A percentile compares a stretch with the other conserved stretches of the same genome.
Evolutionary conservation across 2,888 invertebrate species (phyloP).

Genomic region (Spilarctia lutea): DNA sequence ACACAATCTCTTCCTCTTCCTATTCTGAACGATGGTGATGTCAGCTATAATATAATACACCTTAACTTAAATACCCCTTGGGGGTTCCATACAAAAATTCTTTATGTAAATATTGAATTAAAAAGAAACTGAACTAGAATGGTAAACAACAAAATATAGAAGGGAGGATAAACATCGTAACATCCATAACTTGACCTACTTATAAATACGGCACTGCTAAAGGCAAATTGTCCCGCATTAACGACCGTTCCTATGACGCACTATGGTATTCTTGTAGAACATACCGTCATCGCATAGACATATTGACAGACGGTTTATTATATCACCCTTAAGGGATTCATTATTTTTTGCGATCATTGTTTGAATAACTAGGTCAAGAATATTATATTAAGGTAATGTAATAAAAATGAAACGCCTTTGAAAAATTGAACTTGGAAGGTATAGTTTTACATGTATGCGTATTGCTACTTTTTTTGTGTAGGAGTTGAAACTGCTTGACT

Average conservation of each 20-base stretch:
- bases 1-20: too few species aligned
- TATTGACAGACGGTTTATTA: constrained; percentile 46
- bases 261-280: neutral
- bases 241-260: constrained; percentile 14
- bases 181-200: neutral
- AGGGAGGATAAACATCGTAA: neutral
- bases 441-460: neutral
- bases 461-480: neutral
- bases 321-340: constrained; percentile 48
- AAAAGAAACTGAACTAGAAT: neutral
- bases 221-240: neutral
- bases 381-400: constrained; percentile 5
- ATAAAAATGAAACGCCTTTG: neutral
- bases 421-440: neutral
- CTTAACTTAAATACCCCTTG: too few species aligned
- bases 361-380: constrained; percentile 18
- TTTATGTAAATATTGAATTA: neutral
- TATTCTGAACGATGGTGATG: too few species aligned
- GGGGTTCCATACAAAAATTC: too few species aligned
- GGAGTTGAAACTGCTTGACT: neutral
- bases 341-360: constrained; percentile 35
- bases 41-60: too few species aligned
- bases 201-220: neutral
- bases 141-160: neutral
- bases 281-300: neutral